Evolutionary conservation across 2,888 invertebrate species (phyloP), one percentile per base, ranked within the genome.

Genomic region (Ornithoptera alexandrae): DNA sequence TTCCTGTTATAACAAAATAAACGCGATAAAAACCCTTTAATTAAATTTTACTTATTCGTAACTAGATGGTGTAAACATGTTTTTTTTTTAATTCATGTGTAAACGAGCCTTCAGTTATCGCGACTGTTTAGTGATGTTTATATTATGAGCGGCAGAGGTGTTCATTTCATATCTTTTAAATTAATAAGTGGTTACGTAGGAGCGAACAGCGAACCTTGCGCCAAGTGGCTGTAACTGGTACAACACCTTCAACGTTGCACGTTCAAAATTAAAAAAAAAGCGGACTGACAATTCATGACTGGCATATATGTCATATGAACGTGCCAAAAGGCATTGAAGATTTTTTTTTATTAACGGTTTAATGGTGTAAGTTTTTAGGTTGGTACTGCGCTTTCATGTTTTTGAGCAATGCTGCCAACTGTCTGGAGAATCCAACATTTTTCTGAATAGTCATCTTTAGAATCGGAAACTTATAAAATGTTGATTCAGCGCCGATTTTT

Each of bases 351-450:
- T 53, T 53, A 15, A 53, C 53, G 53, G 18, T 12, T n/a, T 17
- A 53, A 53, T 53, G 53, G n/a, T 53, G 53, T 53, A 53, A 53
- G 53, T 53, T 53, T 53, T 53, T 53, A 53, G 53, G 53, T 53
- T 53, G 53, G 53, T 18, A 53, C 18, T n/a, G 1, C 53, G 53
- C 17, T 53, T 39, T 7, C 1, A 39, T 39, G 39, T 10, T 7
- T 10, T 30, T 30, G 3, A 30, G 39, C 39, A 39, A 39, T 8
- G 56, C 57, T 57, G 57, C 57, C n/a, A 7, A 57, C 20, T 10
- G n/a, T 18, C 8, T 18, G 57, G 10, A 20, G 10, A 0, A 57
- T 57, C 18, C 39, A 39, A 39, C 10, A 39, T 39, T 7, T 39
- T 39, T 10, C 10, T 7, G 30, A 30, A 30, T 30, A 39, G 39